Base-by-base conservation (phyloP, 2,888 invertebrate species). In the Papilio gigon region DNA sequence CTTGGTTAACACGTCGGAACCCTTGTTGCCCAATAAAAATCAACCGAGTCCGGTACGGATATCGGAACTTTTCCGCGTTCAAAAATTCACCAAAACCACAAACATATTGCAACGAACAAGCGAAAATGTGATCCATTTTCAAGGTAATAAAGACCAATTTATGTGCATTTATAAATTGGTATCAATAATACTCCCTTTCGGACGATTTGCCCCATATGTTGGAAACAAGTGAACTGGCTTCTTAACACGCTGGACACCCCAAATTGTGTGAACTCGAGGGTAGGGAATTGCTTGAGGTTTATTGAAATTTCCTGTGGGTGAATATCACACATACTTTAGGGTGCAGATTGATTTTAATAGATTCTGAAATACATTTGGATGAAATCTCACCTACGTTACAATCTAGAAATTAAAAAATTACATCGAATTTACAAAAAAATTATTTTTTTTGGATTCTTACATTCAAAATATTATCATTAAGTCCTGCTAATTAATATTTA, bases 1-100 rank as follows among this genome's bases (percentile, higher is more conserved):
- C 84, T 78, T 84, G 70, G 80, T 79, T 84, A 86, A 86, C 84
- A 82, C 79, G 77, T 77, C 78, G 76, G 77, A 77, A 83, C 88
- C 89, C 89, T 83, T 86, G 85, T 89, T 83, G 82, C 82, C 85
- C 86, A 90, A 91, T 91, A 70, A 91, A 90, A 90, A 89, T 87
- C 85, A 85, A 86, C 83, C 80, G 76, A 78, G 88, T 88, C 90
- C 90, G 86, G 86, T 81, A 78, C 83, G 90, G 88, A 90, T 86
- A 89, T 88, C 83, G 83, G 80, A 84, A 85, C 85, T 88, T 90
- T 87, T 87, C 81, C 84, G 85, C 85, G 87, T 87, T 84, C 80
- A 82, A 87, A 85, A 85, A 85, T 85, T 82, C 81, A 74, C 75
- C 71, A 71, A 65, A 59, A 77, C 81, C 71, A 77, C 74, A 72